These are phyloP conservation scores for Avahi laniger DNA, from an alignment of 2,797 vertebrate species.

Conservation along the genomic window DNA sequence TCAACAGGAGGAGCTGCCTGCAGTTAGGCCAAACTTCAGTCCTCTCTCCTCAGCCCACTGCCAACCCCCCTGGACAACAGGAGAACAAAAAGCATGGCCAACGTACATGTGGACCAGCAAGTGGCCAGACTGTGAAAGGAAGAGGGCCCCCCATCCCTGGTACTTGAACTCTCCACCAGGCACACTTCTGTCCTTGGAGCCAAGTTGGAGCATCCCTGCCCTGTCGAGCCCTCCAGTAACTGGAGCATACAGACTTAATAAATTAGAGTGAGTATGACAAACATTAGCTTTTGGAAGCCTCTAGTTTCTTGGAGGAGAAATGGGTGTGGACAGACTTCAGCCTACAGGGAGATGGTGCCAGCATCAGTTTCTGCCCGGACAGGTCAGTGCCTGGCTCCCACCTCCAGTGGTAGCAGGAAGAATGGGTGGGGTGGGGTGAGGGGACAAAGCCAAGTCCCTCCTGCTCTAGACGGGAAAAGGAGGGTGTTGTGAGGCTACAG, in stretches of 20 bases:
- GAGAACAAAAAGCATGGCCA: background rate
- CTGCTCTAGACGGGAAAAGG: background rate
- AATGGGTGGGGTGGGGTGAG: no score
- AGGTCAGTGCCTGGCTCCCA: background rate
- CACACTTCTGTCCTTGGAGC: background rate
- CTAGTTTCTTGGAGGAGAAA: background rate
- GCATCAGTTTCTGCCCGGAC: background rate
- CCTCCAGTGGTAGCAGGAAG: background rate
- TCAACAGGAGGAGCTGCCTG: background rate
- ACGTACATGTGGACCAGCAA: background rate
- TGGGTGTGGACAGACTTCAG: background rate
- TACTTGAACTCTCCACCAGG: no score
- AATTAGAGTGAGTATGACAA: background rate
- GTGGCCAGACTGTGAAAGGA: background rate
- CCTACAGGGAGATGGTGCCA: background rate
- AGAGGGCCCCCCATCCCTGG: background rate
- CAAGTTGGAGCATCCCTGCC: fast-evolving
- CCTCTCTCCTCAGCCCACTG: background rate
- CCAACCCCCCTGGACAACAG: background rate
- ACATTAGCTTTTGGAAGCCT: background rate
- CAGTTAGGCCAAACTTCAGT: background rate
- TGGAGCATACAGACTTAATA: background rate
- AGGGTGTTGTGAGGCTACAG: background rate
- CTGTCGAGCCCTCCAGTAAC: background rate
- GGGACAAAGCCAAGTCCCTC: background rate